These are phyloP conservation scores for Perca flavescens DNA, from an alignment of 2,113 vertebrate species.

Conservation along the genomic window DNA sequence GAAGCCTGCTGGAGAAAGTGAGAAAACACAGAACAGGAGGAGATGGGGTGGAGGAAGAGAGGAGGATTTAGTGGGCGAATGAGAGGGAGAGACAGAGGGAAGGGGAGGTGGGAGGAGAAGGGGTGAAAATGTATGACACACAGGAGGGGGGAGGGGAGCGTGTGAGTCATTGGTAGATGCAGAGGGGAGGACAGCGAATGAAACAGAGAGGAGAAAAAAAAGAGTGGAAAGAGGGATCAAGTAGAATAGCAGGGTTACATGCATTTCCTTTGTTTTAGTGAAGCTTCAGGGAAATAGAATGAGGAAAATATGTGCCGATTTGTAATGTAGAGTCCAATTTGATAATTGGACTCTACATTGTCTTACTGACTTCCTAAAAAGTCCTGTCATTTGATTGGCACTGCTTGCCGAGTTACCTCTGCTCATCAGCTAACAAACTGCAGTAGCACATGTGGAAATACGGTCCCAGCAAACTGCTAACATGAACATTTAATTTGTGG, in stretches of 20 bases:
- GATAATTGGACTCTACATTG: background rate
- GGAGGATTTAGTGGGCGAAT: constrained; percentile 63
- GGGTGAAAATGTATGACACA: constrained; percentile 66
- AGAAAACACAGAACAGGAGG: too few species aligned
- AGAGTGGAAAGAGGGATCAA: constrained; percentile 33
- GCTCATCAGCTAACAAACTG: constrained; percentile 15
- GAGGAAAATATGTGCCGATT: background rate
- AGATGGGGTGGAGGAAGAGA: too few species aligned
- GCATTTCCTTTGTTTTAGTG: background rate
- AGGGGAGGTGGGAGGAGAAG: constrained; percentile 62
- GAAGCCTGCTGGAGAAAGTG: constrained; percentile 70
- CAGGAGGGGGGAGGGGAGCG: constrained; percentile 72
- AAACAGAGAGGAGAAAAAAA: constrained; percentile 37
- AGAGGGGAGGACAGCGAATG: constrained; percentile 58
- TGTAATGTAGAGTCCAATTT: background rate
- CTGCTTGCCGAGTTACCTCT: constrained; percentile 9
- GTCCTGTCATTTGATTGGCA: constrained; percentile 16
- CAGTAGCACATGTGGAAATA: constrained; percentile 25
- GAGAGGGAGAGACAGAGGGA: constrained; percentile 56
- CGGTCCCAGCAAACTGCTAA: constrained; percentile 18
- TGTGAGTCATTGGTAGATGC: constrained; percentile 80
- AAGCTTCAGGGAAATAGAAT: constrained; percentile 5
- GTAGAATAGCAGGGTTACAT: constrained; percentile 31
- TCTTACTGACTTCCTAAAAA: background rate
- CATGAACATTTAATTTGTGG: constrained; percentile 21